Evolutionary conservation across 2,113 vertebrate genomes (phyloP), one percentile per base, ranked within the genome.

Genomic region (Plestiodon gilberti): DNA sequence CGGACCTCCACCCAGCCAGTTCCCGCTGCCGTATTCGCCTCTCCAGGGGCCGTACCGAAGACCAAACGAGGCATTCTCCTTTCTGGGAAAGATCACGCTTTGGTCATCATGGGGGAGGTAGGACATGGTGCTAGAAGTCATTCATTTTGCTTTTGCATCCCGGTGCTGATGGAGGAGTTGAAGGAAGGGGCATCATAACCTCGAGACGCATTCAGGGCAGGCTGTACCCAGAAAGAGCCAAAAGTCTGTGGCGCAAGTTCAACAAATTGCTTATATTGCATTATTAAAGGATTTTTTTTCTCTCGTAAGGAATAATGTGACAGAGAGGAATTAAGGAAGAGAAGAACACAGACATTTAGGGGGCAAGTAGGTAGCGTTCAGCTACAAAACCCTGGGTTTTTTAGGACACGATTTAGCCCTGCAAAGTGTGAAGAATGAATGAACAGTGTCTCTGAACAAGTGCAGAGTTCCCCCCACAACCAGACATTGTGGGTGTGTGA

Each of bases 321-420:
- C 57, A 28, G 4, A 7, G 78, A 28, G 33, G 57, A 38, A 28
- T 6, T 1, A 15, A 38, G 2, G 57, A 33, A 61, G 25, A 28
- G 25, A 65, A 23, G 7, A 0, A 7, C 0, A 6, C 1, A 11
- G 28, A 3, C 55, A 5, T 5, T n/a, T 8, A 14, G 25, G 4
- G 23, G 73, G 17, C 52, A 59, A 22, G 23, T 23, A 35, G n/a
- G 57, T 13, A 80, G 35, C 22, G 4, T 33, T 30, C 35, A 6
- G 17, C 18, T 55, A 6, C 6, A 35, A 18, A 57, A 11, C 33
- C 57, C 1, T n/a, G n/a, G n/a, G n/a, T n/a, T 38, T 38, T 61
- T 52, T 33, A 28, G 2, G n/a, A 9, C n/a, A 59, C 18, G 52
- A 18, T 18, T 35, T 7, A 40, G 4, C 33, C 7, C 35, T 28